Evolutionary conservation across 2,888 invertebrate genomes (phyloP), one percentile per base, ranked within the genome.

Genomic region (Halictus ligatus): DNA sequence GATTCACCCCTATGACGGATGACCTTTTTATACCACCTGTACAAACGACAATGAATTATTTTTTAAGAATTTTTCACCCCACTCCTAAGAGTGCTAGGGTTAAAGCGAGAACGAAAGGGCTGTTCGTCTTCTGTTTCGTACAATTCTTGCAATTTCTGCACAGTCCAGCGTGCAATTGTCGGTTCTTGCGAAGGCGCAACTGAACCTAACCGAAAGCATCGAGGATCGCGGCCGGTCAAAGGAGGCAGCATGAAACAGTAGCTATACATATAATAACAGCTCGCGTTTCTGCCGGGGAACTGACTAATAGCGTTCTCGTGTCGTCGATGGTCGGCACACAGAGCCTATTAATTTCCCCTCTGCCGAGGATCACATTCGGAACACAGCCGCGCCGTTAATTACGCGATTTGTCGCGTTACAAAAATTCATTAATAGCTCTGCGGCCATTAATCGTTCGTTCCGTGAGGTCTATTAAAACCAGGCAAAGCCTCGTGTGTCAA

Each of bases 331-430:
- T 7, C 64, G 64, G 5, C n/a, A 64, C 29, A 64, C 64, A 5
- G 29, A 25, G 64, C 64, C 64, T 64, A 64, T 64, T 64, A 64
- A 64, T 64, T 64, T 7, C 29, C 13, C 29, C 25, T 7, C 29
- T 13, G 15, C 15, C 60, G 60, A 60, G n/a, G 6, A 13, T 5
- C 25, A 0, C 60, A 5, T 4, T 29, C 25, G 60, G 15, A 64
- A 7, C 60, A 6, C 25, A 13, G 64, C 29, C 64, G 64, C 29
- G 64, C n/a, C 64, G 64, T 64, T 64, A 64, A 64, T 29, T 29
- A 64, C 64, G 64, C 64, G 64, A 64, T 64, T 64, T 64, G 64
- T 64, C 64, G 64, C 64, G 64, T 64, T 29, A 29, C 64, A 64
- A 64, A 64, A 64, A 29, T 64, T 64, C 64, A 15, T 64, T 64